Conservation (phyloP, 2,113 vertebrate genomes). For the Bujurquina vittata region DNA sequence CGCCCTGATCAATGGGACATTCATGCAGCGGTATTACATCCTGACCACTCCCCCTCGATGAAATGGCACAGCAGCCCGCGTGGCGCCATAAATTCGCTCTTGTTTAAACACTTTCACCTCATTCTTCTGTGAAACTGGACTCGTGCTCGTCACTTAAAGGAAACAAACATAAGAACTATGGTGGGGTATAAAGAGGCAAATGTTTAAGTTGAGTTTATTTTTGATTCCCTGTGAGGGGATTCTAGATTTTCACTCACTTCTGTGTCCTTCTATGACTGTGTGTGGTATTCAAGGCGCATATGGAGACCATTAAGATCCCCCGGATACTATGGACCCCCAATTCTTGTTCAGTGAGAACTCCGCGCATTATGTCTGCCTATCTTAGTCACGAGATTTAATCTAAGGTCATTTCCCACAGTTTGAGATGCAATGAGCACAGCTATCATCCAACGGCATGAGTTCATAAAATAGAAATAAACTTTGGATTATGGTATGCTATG, state of each 20-base stretch:
- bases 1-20: slow-evolving; percentile 73
- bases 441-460: slow-evolving; percentile 3
- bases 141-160: slow-evolving; percentile 37
- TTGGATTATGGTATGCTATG: slow-evolving; percentile 37
- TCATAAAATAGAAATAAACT: slow-evolving; percentile 36
- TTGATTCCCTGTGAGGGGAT: slow-evolving; percentile 38
- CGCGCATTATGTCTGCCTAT: slow-evolving; percentile 28
- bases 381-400: slow-evolving; percentile 51
- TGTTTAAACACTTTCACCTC: slow-evolving; percentile 54
- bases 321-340: slow-evolving; percentile 28
- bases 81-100: slow-evolving; percentile 54
- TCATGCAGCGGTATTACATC: slow-evolving; percentile 57
- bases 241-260: slow-evolving; percentile 28
- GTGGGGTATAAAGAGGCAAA: slow-evolving; percentile 29
- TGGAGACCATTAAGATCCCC: slow-evolving; percentile 69
- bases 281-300: slow-evolving; percentile 61
- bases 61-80: slow-evolving; percentile 43
- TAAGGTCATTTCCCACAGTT: slow-evolving; percentile 58
- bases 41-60: slow-evolving; percentile 31
- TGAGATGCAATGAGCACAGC: background rate
- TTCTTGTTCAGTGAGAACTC: slow-evolving; percentile 46
- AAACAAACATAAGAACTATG: slow-evolving; percentile 22
- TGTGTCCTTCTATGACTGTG: slow-evolving; percentile 37
- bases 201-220: slow-evolving; percentile 62
- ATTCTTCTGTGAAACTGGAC: slow-evolving; percentile 29